These are phyloP conservation scores for Dreissena rostriformis DNA, from an alignment of 1,140 invertebrate species.

Conservation along the genomic window DNA sequence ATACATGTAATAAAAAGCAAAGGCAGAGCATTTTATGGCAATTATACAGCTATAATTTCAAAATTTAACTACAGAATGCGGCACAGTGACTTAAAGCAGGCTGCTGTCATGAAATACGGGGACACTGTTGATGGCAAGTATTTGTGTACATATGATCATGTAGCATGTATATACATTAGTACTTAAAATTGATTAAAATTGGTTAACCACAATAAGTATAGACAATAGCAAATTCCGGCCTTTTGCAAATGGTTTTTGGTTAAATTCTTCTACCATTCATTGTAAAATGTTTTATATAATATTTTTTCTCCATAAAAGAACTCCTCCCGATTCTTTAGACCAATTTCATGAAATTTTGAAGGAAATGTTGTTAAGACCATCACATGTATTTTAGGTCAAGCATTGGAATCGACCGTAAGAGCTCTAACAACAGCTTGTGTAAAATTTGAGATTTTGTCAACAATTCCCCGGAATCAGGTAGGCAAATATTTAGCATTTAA, in stretches of 20 bases:
- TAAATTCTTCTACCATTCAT: not conserved
- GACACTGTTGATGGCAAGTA: slow-evolving; percentile 62
- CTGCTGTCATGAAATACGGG: slow-evolving; percentile 71
- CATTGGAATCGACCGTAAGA: slow-evolving; percentile 65
- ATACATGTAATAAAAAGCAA: too few relatives aligned
- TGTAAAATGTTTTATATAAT: not conserved
- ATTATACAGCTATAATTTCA: not conserved
- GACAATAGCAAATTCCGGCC: not conserved
- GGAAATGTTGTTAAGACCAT: too few relatives aligned
- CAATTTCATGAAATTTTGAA: not conserved
- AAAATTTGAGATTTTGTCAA: slow-evolving; percentile 70
- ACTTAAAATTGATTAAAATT: not conserved
- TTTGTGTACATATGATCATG: too few relatives aligned
- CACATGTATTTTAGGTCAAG: slow-evolving; percentile 49
- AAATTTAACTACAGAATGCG: slow-evolving; percentile 52
- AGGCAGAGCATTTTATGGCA: too few relatives aligned
- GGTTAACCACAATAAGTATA: not conserved
- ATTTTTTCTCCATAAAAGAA: not conserved
- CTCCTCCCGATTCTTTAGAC: not conserved
- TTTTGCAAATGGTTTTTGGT: not conserved
- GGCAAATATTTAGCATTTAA: not conserved
- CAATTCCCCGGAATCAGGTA: slow-evolving; percentile 57
- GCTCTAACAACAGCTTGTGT: slow-evolving; percentile 65
- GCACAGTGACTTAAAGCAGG: slow-evolving; percentile 64
- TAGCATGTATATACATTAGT: too few relatives aligned